A percentile compares a stretch with the other conserved stretches of the same genome.
phyloP scores from a whole-genome alignment of 92 coral and sea anemone genomes.

The Porites rus region DNA sequence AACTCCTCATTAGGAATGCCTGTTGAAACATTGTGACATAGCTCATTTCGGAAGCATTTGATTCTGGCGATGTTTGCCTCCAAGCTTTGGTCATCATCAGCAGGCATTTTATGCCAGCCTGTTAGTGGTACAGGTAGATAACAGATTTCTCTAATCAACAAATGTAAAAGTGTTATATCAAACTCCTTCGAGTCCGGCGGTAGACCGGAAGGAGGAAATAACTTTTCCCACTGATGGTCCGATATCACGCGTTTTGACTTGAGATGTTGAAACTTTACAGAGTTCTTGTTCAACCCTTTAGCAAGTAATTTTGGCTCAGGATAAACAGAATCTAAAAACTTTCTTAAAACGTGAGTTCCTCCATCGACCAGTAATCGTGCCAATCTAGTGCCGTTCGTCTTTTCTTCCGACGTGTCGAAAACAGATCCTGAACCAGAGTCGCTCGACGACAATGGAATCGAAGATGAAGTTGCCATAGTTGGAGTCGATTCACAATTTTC shows the following conservation, averaged over 20 bases:
- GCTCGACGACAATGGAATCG: background rate
- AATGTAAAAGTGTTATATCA: conserved; percentile 59
- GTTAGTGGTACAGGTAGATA: conserved; percentile 14
- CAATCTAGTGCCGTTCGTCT: conserved; percentile 24
- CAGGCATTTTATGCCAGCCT: conserved; percentile 67
- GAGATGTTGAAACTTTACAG: background rate
- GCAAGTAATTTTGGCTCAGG: background rate
- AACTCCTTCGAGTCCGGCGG: conserved; percentile 39
- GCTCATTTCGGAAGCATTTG: conserved; percentile 46
- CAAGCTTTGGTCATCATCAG: conserved; percentile 31
- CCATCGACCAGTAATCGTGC: conserved; percentile 13
- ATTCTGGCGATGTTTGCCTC: conserved; percentile 52
- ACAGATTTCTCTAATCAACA: conserved; percentile 42
- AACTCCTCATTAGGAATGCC: conserved; percentile 27
- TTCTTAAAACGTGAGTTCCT: conserved; percentile 4
- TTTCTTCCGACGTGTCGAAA: background rate
- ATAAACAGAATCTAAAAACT: conserved; percentile 3
- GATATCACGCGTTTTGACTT: conserved; percentile 37
- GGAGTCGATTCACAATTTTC: background rate
- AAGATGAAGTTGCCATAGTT: background rate
- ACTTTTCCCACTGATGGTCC: conserved; percentile 49
- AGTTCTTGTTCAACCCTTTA: conserved; percentile 2
- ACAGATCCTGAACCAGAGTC: background rate
- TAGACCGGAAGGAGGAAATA: conserved; percentile 52
- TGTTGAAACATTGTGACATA: conserved; percentile 25